Evolutionary conservation across 2,113 vertebrate species (phyloP).

Genomic region (Nesospiza acunhae): DNA sequence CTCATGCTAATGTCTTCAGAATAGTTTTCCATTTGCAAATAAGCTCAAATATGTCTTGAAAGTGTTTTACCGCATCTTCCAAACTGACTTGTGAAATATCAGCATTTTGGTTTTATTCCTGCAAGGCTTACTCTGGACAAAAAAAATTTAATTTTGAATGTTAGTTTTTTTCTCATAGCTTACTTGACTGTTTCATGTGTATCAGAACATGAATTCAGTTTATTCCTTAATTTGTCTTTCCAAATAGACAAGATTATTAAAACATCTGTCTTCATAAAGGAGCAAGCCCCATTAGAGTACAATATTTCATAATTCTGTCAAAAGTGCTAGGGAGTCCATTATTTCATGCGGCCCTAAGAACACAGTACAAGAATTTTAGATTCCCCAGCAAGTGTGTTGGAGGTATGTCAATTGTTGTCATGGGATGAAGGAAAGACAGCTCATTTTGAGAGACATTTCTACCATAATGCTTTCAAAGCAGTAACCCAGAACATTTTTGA

Average conservation of each 20-base stretch:
- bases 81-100: neutral
- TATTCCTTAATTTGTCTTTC: neutral
- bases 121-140: neutral
- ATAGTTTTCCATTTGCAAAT: constrained; percentile 8
- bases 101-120: neutral
- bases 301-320: neutral
- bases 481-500: neutral
- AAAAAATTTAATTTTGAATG: neutral
- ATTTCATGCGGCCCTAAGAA: neutral
- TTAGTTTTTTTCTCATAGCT: neutral
- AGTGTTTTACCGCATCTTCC: constrained; percentile 14
- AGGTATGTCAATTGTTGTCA: neutral
- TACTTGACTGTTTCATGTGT: neutral
- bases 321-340: neutral
- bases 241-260: neutral
- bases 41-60: constrained; percentile 12
- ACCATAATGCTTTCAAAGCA: neutral
- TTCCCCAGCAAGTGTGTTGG: neutral
- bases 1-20: neutral
- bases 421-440: neutral
- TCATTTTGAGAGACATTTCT: neutral
- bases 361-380: neutral
- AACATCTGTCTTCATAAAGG: neutral
- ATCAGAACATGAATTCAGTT: neutral
- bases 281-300: neutral